Percentiles rank a stretch among this genome's conserved stretches.
phyloP scores from a whole-genome alignment of 2,113 vertebrate genomes.

The Tretioscincus oriximinensis region DNA sequence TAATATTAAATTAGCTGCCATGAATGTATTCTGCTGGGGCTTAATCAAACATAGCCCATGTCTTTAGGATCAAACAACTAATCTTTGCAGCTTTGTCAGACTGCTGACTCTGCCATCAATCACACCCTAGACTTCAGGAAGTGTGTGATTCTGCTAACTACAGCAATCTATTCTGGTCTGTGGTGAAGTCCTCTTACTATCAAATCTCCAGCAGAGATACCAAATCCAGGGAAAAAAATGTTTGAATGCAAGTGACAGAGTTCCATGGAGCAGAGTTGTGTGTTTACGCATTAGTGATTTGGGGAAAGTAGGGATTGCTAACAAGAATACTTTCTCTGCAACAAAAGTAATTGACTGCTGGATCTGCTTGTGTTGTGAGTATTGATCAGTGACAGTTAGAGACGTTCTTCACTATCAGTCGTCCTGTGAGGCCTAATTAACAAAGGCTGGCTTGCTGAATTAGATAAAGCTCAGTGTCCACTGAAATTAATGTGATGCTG shows the following conservation, averaged over 20 bases:
- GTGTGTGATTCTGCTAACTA: not conserved
- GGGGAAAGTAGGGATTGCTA: slow-evolving; percentile 41
- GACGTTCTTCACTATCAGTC: slow-evolving; percentile 58
- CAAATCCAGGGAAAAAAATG: not conserved
- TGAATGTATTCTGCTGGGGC: slow-evolving; percentile 20
- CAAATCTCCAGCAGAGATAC: not conserved
- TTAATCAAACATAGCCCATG: slow-evolving; percentile 31
- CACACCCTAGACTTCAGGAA: slow-evolving; percentile 21
- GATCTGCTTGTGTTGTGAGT: slow-evolving; percentile 52
- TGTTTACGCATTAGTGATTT: slow-evolving; percentile 19
- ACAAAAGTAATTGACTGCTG: slow-evolving; percentile 64
- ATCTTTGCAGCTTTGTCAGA: not conserved
- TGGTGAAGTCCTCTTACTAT: not conserved
- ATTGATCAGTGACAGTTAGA: slow-evolving; percentile 71
- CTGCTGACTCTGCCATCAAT: not conserved
- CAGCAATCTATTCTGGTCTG: not conserved
- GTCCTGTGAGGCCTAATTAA: slow-evolving; percentile 78
- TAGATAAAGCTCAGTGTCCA: slow-evolving; percentile 77
- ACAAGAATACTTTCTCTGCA: slow-evolving; percentile 57
- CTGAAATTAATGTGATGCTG: slow-evolving; percentile 73
- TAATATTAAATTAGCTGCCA: slow-evolving; percentile 32
- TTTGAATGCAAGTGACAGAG: slow-evolving; percentile 27
- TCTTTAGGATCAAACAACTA: slow-evolving; percentile 35
- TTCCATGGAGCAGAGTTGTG: not conserved
- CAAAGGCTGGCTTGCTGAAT: slow-evolving; percentile 77